Evolutionary conservation across 2,797 vertebrate species (phyloP), one percentile per base, ranked within the genome.

Genomic region (Halcyon badia): DNA sequence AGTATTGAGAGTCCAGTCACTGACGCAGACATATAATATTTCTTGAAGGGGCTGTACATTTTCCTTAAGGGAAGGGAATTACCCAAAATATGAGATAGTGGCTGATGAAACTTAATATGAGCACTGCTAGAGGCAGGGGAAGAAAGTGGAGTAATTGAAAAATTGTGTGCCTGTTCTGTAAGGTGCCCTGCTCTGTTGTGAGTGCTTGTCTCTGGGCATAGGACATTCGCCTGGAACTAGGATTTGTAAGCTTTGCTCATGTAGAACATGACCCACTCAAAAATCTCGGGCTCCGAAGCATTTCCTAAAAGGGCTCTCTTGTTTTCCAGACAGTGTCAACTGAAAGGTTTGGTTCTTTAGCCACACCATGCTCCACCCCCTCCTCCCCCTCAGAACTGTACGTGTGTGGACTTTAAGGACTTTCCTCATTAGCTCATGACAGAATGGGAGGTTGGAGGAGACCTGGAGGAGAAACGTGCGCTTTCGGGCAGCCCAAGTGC

Each of bases 61-160:
- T 37, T 4, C 83, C 78, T 86, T 68, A 9, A 52, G 72, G 79
- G 91, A 89, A 70, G 49, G 65, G 83, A 90, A 89, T 94, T 82
- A 88, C 33, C 70, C 77, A 89, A 84, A 89, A 48, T 39, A 73
- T 79, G 80, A 96, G 90, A 97, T 72, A 96, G 93, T 46, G 60
- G 65, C 88, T 94, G 87, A 52, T 58, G 89, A 80, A 95, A 91
- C 37, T 49, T 37, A 35, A 66, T 88, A 89, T 30, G 37, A 93
- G 57, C 26, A 2, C 30, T 82, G 68, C 68, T 75, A 51, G 56
- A 69, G 48, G 39, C 3, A 17, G 18, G 61, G 56, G 41, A 24
- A 80, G 44, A 79, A 83, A 70, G 39, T 6, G n/a, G 71, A 35
- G 24, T 76, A 68, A 76, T 71, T 68, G 83, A 64, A 80, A 77